Evolutionary conservation across 1,140 invertebrate species (phyloP).

Genomic region (Phthorimaea operculella): DNA sequence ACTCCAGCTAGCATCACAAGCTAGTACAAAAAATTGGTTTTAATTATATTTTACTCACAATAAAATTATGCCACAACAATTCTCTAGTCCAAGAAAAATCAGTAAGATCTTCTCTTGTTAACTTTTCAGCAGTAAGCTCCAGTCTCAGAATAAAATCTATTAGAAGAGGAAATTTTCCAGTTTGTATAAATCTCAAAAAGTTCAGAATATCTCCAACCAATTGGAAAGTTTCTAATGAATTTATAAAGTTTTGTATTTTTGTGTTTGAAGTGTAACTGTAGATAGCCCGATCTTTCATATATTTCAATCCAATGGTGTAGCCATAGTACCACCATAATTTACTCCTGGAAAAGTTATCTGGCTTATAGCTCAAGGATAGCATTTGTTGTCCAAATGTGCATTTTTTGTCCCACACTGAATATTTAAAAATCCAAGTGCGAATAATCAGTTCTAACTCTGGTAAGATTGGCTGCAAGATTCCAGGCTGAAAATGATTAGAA

Average conservation of each 20-base stretch:
- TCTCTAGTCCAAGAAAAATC: conserved; percentile 74
- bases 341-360: conserved; percentile 58
- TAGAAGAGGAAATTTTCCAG: conserved; percentile 71
- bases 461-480: conserved; percentile 64
- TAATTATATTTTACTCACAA: conserved; percentile 64
- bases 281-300: conserved; percentile 67
- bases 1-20: no score
- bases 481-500: conserved; percentile 56
- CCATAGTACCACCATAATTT: conserved; percentile 69
- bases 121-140: conserved; percentile 62
- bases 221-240: conserved; percentile 66
- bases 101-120: conserved; percentile 63
- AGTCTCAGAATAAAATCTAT: conserved; percentile 69
- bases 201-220: conserved; percentile 70
- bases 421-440: conserved; percentile 69
- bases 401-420: conserved; percentile 65
- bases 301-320: conserved; percentile 65
- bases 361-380: conserved; percentile 70
- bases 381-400: conserved; percentile 73
- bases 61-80: conserved; percentile 75
- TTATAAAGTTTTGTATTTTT: conserved; percentile 62
- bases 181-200: conserved; percentile 72
- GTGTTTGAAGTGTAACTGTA: conserved; percentile 63
- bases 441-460: conserved; percentile 71
- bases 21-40: no score